Evolutionary conservation across 2,113 vertebrate genomes (phyloP), one percentile per base, ranked within the genome.

Genomic region (Lontra canadensis): DNA sequence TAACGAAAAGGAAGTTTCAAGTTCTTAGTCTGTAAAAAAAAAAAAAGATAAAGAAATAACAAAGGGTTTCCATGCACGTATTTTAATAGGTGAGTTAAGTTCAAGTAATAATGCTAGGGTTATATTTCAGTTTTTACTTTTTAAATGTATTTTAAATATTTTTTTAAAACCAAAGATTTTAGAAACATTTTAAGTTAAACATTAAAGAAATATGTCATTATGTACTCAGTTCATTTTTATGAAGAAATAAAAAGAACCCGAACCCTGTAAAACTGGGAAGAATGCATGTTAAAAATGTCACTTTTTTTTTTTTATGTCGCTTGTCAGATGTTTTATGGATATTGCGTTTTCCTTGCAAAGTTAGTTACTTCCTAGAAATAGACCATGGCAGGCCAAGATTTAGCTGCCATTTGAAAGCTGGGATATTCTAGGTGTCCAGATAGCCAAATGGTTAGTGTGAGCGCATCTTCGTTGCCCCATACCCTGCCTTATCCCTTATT

Each of bases 41-140:
- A 92, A 95, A 92, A 88, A 94, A n/a, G 10, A 74, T 52, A n/a
- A 31, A 82, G 1, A 94, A 91, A 73, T 49, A 49, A 80, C 18
- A 44, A 63, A 34, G 52, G 7, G 1, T 36, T 87, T 79, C 17
- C 4, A 36, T 29, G 31, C 0, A 42, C 11, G 0, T 55, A 49
- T 87, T 87, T 87, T 93, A 93, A 63, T 69, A 65, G 10, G 18
- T 42, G 7, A n/a, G 69, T 69, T 42, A 21, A 17, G 0, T 59
- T 65, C 61, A 79, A 88, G 49, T n/a, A 94, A 39, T 79, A 82
- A 12, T 65, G 78, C 0, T 87, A 7, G 9, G 29, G 20, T 31
- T 92, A 76, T 39, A 73, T 47, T 92, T 85, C 11, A 55, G 36
- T 73, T 74, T 79, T 5, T 87, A 85, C 4, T 59, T 95, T 47